A percentile compares a stretch with the other conserved stretches of the same genome.
These are phyloP conservation scores for Epizoanthus rinbou DNA, from an alignment of 92 coral and sea anemone species.

Conservation along the genomic window DNA sequence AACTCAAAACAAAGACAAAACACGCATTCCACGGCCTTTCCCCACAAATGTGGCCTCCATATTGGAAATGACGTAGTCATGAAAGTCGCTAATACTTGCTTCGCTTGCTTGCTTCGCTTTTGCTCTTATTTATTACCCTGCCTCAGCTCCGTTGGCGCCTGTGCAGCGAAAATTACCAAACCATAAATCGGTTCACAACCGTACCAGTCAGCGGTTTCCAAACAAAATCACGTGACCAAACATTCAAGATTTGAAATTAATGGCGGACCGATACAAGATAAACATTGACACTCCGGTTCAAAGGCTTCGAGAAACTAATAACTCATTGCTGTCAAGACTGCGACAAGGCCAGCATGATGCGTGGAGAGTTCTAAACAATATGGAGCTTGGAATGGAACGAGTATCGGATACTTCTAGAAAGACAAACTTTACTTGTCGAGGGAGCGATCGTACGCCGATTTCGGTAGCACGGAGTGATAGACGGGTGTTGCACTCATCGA, in stretches of 20 bases:
- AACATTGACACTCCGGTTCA: slow-evolving; percentile 72
- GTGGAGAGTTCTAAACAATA: slow-evolving; percentile 65
- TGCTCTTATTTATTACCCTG: no score
- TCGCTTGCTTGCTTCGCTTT: no score
- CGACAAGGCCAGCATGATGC: slow-evolving; percentile 79
- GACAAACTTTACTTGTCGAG: slow-evolving; percentile 72
- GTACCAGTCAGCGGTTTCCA: slow-evolving; percentile 27
- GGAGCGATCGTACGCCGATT: slow-evolving; percentile 71
- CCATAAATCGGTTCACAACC: no score
- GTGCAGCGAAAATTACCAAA: no score
- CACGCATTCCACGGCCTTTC: no score
- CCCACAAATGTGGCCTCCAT: no score
- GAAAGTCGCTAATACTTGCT: no score
- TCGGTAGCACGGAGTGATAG: slow-evolving; percentile 49
- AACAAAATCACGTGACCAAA: slow-evolving; percentile 48
- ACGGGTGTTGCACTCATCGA: slow-evolving; percentile 6
- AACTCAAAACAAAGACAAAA: no score
- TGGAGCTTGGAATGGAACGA: slow-evolving; percentile 50
- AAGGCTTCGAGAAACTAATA: slow-evolving; percentile 76
- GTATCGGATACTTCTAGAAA: slow-evolving; percentile 52
- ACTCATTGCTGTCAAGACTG: slow-evolving; percentile 66
- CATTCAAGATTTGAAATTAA: slow-evolving; percentile 72
- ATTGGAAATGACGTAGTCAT: no score
- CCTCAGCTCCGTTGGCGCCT: no score
- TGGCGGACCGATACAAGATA: slow-evolving; percentile 85